Conservation (phyloP, 2,113 vertebrate species). For the Elephantulus edwardii region DNA sequence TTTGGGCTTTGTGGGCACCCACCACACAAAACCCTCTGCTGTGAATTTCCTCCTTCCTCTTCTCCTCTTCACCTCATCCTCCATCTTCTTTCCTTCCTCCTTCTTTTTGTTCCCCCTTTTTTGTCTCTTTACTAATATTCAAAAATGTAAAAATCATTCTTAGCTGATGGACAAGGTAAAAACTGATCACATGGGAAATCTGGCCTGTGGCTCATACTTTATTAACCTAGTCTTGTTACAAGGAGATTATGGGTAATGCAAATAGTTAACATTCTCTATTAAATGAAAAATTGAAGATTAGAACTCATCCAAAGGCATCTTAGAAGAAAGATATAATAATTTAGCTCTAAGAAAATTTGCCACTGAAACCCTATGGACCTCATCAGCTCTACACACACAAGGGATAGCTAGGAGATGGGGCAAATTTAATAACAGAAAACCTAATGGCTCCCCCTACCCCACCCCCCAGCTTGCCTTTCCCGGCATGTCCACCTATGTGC, state of each 20-base stretch:
- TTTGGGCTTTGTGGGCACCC: not conserved
- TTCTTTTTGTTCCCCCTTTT: not conserved
- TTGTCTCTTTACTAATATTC: not conserved
- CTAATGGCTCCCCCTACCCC: too few relatives aligned
- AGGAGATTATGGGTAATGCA: not conserved
- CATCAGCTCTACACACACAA: not conserved
- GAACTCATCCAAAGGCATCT: not conserved
- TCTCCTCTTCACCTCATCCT: not conserved
- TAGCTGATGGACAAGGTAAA: not conserved
- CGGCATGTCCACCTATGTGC: too few relatives aligned
- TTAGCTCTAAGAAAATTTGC: not conserved
- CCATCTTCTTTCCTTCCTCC: not conserved
- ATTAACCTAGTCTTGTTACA: not conserved
- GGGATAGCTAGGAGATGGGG: not conserved
- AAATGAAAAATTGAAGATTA: not conserved
- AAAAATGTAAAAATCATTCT: slow-evolving; percentile 36
- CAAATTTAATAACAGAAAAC: too few relatives aligned
- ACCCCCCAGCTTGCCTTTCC: too few relatives aligned
- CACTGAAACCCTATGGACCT: not conserved
- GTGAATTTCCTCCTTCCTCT: too few relatives aligned
- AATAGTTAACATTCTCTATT: not conserved
- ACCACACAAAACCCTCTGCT: not conserved
- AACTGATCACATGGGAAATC: not conserved
- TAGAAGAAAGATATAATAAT: not conserved
- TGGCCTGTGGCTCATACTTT: not conserved